Evolutionary conservation across 2,113 vertebrate genomes (phyloP).

Genomic region (Irena cyanogastra): DNA sequence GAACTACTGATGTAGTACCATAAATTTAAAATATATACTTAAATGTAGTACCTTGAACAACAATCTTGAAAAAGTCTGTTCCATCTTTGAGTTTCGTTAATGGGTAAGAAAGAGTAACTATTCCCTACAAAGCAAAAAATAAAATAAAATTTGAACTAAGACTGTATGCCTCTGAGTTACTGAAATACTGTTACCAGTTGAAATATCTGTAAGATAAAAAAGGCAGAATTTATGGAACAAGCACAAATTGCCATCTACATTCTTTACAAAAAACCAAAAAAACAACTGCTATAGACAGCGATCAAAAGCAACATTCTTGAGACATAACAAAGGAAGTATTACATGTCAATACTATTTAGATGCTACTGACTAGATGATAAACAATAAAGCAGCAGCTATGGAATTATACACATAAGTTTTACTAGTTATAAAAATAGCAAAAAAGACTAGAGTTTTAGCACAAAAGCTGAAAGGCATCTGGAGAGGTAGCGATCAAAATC

Average conservation of each 20-base stretch:
- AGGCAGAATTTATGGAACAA: neutral
- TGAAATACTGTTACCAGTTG: neutral
- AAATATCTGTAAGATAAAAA: neutral
- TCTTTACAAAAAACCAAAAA: neutral
- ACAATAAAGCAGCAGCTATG: neutral
- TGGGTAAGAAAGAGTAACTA: conserved; percentile 43
- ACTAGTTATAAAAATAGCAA: neutral
- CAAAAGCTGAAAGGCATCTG: neutral
- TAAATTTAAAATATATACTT: neutral
- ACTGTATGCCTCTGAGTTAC: neutral
- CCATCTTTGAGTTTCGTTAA: conserved; percentile 54
- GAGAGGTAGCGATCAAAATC: neutral
- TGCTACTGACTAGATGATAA: neutral
- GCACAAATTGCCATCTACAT: neutral
- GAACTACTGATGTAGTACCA: neutral
- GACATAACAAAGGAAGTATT: neutral
- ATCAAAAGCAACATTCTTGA: neutral
- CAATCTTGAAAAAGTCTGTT: conserved; percentile 60
- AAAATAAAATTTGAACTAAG: neutral
- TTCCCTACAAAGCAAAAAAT: conserved; percentile 55
- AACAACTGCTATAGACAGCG: neutral
- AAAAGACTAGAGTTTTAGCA: neutral
- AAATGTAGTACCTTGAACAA: conserved; percentile 65
- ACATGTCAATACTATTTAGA: neutral
- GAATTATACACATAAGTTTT: neutral